Evolutionary conservation across 1,140 invertebrate species (phyloP), one percentile per base, ranked within the genome.

Genomic region (Eurosta solidaginis): DNA sequence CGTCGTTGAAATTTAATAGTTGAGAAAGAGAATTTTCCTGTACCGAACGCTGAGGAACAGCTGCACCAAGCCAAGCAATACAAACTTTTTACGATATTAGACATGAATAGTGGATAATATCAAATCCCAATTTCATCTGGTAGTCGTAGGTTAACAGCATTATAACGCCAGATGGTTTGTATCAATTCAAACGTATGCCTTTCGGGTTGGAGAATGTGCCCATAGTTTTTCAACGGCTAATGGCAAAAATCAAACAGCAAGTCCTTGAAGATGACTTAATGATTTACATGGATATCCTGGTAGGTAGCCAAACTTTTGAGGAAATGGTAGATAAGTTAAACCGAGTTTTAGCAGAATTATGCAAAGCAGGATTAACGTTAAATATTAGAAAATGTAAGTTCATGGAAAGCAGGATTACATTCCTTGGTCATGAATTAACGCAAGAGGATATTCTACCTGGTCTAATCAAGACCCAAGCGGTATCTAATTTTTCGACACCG

Each of bases 351-450:
- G 29, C 6, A 36, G 50, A n/a, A 36, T 40, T 77, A 52, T 17
- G 40, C 80, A 90, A 2, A 90, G n/a, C n/a, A n/a, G n/a, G n/a
- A n/a, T n/a, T n/a, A n/a, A n/a, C n/a, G n/a, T n/a, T n/a, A n/a
- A n/a, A 89, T 49, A 77, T 87, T 2, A 77, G 82, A 74, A 89
- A 90, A 82, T 88, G 84, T 68, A 73, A 87, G 40, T 89, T 90
- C 78, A 84, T 80, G 10, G 78, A 82, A 52, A 77, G 74, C 9
- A 77, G 84, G 27, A 42, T 79, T 47, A 9, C 59, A 36, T 80
- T 54, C 25, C 52, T 78, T 10, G 78, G 78, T 14, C 79, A 78
- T 40, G 20, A 54, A 5, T 22, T 79, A 27, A 44, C 36, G n/a
- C 74, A 42, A 36, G 44, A 76, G 40, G 74, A 68, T 17, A 78